A percentile compares a stretch with the other conserved stretches of the same genome.
phyloP scores from a whole-genome alignment of 2,113 vertebrate genomes.

The Oncorhynchus gorbuscha region DNA sequence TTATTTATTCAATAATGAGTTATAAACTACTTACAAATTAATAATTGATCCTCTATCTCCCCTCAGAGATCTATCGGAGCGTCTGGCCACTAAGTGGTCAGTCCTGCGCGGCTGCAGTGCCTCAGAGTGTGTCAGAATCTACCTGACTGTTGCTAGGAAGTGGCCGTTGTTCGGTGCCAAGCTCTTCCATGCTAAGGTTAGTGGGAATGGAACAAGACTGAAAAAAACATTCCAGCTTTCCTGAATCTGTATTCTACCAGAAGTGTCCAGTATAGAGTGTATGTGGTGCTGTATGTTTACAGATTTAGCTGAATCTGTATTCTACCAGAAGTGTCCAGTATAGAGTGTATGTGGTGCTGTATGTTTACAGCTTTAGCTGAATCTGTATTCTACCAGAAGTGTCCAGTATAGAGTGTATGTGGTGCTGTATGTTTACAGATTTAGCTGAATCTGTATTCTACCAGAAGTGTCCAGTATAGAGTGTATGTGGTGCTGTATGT shows the following conservation, averaged over 20 bases:
- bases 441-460: not conserved
- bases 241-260: not conserved
- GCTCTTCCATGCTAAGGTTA: slow-evolving; percentile 85
- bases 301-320: not conserved
- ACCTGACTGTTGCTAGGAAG: slow-evolving; percentile 84
- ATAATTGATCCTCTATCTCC: not conserved
- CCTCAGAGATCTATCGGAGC: slow-evolving; percentile 77
- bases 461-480: not conserved
- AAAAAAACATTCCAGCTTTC: not conserved
- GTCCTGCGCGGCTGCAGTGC: slow-evolving; percentile 80
- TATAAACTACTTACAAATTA: too few species aligned
- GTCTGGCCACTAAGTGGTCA: slow-evolving; percentile 81
- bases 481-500: too few species aligned
- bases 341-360: too few species aligned
- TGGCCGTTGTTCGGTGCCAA: slow-evolving; percentile 88
- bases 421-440: too few species aligned
- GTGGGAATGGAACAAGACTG: not conserved
- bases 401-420: not conserved
- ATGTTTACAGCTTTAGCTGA: not conserved
- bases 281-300: too few species aligned
- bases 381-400: not conserved
- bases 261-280: not conserved
- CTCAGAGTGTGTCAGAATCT: slow-evolving; percentile 84
- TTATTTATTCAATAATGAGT: too few species aligned
- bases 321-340: not conserved